Evolutionary conservation across 2,113 vertebrate species (phyloP).

Genomic region (Hyperoodon ampullatus): DNA sequence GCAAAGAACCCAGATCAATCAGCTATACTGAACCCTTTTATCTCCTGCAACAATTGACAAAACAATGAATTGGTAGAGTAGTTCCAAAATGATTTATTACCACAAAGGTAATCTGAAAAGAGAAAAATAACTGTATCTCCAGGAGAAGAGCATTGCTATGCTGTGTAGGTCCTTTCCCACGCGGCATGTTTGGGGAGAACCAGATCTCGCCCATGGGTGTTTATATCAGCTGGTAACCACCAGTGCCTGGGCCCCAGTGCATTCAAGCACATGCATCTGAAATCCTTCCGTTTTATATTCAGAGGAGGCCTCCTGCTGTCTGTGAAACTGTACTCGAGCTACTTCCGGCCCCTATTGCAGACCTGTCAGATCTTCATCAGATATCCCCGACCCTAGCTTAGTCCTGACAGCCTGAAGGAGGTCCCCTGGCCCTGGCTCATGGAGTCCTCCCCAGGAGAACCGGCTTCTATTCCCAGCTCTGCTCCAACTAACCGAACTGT

Average conservation of each 20-base stretch:
- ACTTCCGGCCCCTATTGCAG: neutral
- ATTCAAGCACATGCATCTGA: neutral
- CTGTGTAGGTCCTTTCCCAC: neutral
- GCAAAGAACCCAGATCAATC: neutral
- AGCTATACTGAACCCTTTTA: neutral
- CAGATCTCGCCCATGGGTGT: accelerated
- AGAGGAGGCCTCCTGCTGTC: neutral
- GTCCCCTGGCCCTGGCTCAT: neutral
- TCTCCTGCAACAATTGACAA: neutral
- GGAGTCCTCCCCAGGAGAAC: neutral
- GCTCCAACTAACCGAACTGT: neutral
- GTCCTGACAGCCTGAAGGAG: neutral
- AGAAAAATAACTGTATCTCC: neutral
- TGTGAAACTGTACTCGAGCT: neutral
- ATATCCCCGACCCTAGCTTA: neutral
- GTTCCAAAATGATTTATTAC: neutral
- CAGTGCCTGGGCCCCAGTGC: accelerated
- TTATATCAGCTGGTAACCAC: neutral
- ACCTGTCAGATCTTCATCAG: neutral
- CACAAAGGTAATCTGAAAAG: neutral
- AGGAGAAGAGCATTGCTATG: accelerated
- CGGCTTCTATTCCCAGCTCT: neutral
- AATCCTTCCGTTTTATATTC: neutral
- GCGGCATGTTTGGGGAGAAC: neutral
- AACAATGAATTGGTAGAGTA: neutral